Base-by-base conservation (phyloP, 2,797 vertebrate species). In the Picus viridis region DNA sequence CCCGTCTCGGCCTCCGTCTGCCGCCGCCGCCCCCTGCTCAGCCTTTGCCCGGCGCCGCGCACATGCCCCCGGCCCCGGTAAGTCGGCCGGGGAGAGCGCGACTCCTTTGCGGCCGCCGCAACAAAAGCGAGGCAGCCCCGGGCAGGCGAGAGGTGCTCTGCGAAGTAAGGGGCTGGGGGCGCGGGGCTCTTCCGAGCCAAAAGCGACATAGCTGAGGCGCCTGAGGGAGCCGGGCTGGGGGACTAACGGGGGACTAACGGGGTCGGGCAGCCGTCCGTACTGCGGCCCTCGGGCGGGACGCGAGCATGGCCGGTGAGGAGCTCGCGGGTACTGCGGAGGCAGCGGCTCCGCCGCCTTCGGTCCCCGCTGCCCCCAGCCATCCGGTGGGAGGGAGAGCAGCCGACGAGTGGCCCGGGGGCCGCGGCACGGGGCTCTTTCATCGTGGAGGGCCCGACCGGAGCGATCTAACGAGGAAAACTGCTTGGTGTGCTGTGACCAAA, bases 381-480 rank as follows among this genome's bases (percentile, higher is more conserved):
- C 67, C 39, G 34, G 19, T 3, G 45, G 27, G 26, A 41, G 39
- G 41, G n/a, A 36, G 41, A 22, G 32, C 39, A 3, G 71, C 53
- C 45, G 17, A 15, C 23, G 76, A 34, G n/a, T 6, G 27, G 54
- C 29, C 27, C 39, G 0, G 36, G 13, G 13, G 3, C 18, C 8
- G 39, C 30, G 27, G 51, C 11, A 3, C 15, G 7, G 32, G 14
- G 56, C 29, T 8, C 54, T 8, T 6, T 36, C 24, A 12, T 23
- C 18, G 19, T 4, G 49, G 32, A 39, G 32, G 47, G 49, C 30
- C 63, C 10, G 79, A 39, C 18, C 8, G 34, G 29, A 72, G 56
- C n/a, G 13, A 0, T 10, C 47, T 4, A n/a, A 3, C 17, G 2
- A 14, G 23, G 41, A 27, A 30, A 12, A 22, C 24, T 4, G 12